Evolutionary conservation across 2,888 invertebrate species (phyloP).

Genomic region (Eupeodes latifasciatus): DNA sequence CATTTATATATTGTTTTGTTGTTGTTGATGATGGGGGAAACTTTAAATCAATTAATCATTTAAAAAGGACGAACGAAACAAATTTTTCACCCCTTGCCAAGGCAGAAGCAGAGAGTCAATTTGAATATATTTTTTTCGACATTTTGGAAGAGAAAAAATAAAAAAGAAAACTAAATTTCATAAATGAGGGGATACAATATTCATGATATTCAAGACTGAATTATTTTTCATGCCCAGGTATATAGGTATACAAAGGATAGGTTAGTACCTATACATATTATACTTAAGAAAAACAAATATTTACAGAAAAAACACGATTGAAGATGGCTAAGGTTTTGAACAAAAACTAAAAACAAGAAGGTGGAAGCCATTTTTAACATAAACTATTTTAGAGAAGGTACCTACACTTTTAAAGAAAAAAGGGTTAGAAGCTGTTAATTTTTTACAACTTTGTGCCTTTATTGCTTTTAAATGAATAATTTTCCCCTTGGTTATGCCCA

Average conservation of each 20-base stretch:
- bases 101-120: neutral
- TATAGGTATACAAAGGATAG: no score
- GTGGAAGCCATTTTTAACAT: no score
- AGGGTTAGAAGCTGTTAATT: no score
- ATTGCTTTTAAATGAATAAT: no score
- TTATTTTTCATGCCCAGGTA: neutral
- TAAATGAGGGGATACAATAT: slow-evolving; percentile 13
- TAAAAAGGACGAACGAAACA: neutral
- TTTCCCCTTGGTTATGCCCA: no score
- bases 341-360: neutral
- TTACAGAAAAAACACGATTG: neutral
- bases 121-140: slow-evolving; percentile 8
- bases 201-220: slow-evolving; percentile 19
- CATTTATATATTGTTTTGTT: neutral
- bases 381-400: no score
- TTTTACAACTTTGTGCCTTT: no score
- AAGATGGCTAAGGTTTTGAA: neutral
- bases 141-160: no score
- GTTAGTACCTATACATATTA: no score
- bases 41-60: slow-evolving; percentile 36
- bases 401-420: no score
- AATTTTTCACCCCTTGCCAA: neutral
- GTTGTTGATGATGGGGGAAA: neutral
- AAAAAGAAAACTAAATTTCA: neutral
- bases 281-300: no score